Percentiles rank a stretch among this genome's conserved stretches.
Evolutionary conservation across 2,113 vertebrate species (phyloP).

Genomic region (Pelvicachromis taeniatus): DNA sequence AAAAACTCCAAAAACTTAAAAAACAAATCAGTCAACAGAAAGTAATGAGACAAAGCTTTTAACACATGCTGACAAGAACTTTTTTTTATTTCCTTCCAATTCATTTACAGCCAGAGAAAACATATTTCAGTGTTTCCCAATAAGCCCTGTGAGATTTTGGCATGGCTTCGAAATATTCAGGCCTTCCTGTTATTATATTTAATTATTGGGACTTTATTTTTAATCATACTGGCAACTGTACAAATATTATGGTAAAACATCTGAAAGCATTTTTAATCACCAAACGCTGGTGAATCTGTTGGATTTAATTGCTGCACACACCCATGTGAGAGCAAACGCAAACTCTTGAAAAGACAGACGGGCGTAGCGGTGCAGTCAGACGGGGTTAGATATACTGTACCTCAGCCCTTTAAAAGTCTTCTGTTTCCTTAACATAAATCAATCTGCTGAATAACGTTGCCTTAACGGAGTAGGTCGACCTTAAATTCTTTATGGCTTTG

Average conservation of each 20-base stretch:
- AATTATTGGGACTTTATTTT: constrained; percentile 52
- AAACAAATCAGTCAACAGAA: neutral
- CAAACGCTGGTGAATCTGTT: constrained; percentile 9
- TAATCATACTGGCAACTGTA: constrained; percentile 32
- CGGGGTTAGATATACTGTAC: constrained; percentile 15
- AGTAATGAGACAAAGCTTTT: neutral
- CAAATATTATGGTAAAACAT: constrained; percentile 58
- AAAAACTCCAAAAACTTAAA: neutral
- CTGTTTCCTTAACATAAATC: constrained; percentile 51
- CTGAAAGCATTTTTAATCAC: constrained; percentile 60
- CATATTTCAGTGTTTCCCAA: constrained; percentile 34
- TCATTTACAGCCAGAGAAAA: constrained; percentile 32
- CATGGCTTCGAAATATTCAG: neutral
- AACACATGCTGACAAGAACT: neutral
- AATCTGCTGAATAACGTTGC: constrained; percentile 30
- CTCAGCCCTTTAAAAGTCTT: constrained; percentile 16
- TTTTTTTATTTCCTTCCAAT: constrained; percentile 27
- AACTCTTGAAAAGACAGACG: neutral
- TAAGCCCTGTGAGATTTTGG: constrained; percentile 21
- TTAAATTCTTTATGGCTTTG: constrained; percentile 39
- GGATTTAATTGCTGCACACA: constrained; percentile 20
- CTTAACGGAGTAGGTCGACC: neutral
- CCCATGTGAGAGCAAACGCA: constrained; percentile 16
- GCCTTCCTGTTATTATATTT: constrained; percentile 54
- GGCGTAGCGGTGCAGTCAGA: neutral